Conservation (phyloP, 2,797 vertebrate genomes). For the Coregonus ussuriensis region DNA sequence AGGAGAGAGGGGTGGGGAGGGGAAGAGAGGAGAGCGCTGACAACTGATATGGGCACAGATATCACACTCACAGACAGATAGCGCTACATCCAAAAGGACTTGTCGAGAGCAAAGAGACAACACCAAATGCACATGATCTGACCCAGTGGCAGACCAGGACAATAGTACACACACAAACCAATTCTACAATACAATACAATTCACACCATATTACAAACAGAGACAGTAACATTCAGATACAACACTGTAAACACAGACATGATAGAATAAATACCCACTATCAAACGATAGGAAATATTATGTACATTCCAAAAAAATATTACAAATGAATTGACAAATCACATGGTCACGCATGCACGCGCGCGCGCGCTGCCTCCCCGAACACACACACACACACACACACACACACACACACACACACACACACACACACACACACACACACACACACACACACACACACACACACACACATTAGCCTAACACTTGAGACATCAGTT, state of each 20-base stretch:
- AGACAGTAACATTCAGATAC: not conserved
- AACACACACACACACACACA: conserved; percentile 10
- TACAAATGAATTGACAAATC: not conserved
- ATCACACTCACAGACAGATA: not conserved
- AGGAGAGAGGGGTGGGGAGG: not conserved
- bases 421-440: not conserved
- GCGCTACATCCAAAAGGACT: not conserved
- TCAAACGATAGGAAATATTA: not conserved
- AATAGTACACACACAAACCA: not conserved
- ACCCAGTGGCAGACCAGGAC: not conserved
- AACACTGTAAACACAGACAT: not conserved
- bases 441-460: conserved; percentile 32
- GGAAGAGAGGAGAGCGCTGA: not conserved
- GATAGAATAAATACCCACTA: too few relatives aligned
- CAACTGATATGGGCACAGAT: not conserved
- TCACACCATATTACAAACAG: not conserved
- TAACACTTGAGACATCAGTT: too few relatives aligned
- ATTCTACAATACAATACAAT: not conserved
- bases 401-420: conserved; percentile 2
- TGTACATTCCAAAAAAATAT: not conserved
- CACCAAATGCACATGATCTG: not conserved
- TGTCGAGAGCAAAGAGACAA: not conserved
- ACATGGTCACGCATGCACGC: not conserved
- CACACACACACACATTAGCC: too few relatives aligned
- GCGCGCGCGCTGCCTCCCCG: too few relatives aligned